phyloP scores from a whole-genome alignment of 64 coral and sea anemone species.

The Trachythela sp. region DNA sequence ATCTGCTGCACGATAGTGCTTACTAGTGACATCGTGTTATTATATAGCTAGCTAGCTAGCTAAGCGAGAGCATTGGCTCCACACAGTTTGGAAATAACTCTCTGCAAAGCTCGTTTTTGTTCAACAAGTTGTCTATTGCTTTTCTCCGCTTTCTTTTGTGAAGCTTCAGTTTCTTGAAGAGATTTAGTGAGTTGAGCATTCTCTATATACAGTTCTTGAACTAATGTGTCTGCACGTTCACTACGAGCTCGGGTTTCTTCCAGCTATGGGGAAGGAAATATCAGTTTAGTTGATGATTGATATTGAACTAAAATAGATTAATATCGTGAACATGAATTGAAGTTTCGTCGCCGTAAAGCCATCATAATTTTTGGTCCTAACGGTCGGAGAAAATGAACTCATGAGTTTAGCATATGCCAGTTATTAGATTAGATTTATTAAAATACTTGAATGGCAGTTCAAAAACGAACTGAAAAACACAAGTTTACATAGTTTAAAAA shows the following conservation, averaged over 20 bases:
- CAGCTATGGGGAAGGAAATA: conserved; percentile 40
- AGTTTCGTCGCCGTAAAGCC: too few species aligned
- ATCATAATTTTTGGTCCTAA: too few species aligned
- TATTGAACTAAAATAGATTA: not conserved
- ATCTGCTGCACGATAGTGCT: too few species aligned
- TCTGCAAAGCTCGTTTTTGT: conserved; percentile 86
- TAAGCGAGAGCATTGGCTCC: conserved; percentile 94
- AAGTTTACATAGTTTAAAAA: too few species aligned
- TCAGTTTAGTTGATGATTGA: not conserved
- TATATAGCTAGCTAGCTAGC: not conserved
- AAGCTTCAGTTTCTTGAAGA: conserved; percentile 77
- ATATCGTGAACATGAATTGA: too few species aligned
- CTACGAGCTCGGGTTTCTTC: conserved; percentile 65
- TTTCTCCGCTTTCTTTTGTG: conserved; percentile 91
- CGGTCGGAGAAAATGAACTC: too few species aligned
- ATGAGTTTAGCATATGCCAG: too few species aligned
- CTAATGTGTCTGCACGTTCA: conserved; percentile 68
- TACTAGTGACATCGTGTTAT: too few species aligned
- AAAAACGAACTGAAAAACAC: too few species aligned
- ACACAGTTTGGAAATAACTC: conserved; percentile 98
- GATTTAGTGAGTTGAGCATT: conserved; percentile 88
- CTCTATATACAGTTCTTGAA: conserved; percentile 94
- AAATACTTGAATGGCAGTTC: too few species aligned
- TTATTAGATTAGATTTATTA: too few species aligned
- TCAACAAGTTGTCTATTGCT: conserved; percentile 79